phyloP scores from a whole-genome alignment of 1,140 invertebrate species.

The Coenobita brevimanus region DNA sequence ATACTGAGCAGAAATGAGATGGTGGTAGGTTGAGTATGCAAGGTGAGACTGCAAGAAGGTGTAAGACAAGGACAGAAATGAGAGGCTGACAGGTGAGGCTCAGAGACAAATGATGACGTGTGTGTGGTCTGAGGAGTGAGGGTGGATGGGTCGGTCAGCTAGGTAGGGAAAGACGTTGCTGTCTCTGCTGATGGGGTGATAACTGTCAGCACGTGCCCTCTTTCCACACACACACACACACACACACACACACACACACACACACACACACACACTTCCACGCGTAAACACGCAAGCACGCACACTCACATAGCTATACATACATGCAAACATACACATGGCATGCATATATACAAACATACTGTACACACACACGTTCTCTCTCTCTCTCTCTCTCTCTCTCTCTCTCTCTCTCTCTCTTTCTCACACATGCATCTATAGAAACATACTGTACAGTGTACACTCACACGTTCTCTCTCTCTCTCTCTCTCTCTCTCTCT shows the following conservation, averaged over 20 bases:
- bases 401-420: not conserved
- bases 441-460: not conserved
- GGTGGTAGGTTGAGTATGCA: too few relatives aligned
- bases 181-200: too few relatives aligned
- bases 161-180: too few relatives aligned
- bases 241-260: conserved; percentile 14
- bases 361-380: not conserved
- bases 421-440: not conserved
- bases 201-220: too few relatives aligned
- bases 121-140: too few relatives aligned
- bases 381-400: not conserved
- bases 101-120: too few relatives aligned
- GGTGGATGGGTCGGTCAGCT: too few relatives aligned
- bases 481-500: not conserved
- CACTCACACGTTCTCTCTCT: not conserved
- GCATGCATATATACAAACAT: not conserved
- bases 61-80: too few relatives aligned
- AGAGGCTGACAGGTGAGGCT: too few relatives aligned
- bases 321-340: not conserved
- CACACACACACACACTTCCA: conserved; percentile 2
- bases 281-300: not conserved
- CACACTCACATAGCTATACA: conserved; percentile 1
- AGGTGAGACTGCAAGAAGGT: too few relatives aligned
- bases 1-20: too few relatives aligned
- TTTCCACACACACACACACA: conserved; percentile 8